Base-by-base conservation (phyloP, 2,888 invertebrate genomes). In the Eupithecia vulgata region DNA sequence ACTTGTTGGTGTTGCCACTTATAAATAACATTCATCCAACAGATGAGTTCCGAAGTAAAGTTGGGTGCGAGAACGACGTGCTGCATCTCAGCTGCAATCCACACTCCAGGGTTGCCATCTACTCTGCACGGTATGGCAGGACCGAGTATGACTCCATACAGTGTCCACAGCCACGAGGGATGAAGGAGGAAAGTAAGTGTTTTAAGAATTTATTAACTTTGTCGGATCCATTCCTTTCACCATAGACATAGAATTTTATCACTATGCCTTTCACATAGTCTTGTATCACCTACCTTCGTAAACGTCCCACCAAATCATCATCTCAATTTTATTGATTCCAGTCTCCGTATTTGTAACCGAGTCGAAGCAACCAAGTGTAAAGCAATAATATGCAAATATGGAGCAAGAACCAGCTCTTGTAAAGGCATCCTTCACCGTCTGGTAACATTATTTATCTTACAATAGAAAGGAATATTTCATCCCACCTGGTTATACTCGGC, bases 31-130 rank as follows among this genome's bases (percentile, higher is more conserved):
- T 62, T 17, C 57, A 12, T 64, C 66, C 71, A 52, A 84, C 96
- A 99, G 99, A 98, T 91, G 98, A 98, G 90, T 99, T 99, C 93
- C 96, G 98, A 78, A 98, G 98, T 90, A 97, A 98, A 95, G 97
- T 98, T 85, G 98, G 98, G 79, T 99, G 99, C 92, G 97, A 98
- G 90, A 98, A 98, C 88, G 97, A 98, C 85, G 96, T 97, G 83
- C 96, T 99, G 85, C 97, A 97, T 87, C 95, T 99, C 86, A 96
- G 97, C 87, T 99, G 99, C 93, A 96, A 97, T 92, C 97, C 97
- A 67, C 97, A 97, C 89, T 97, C 97, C 15, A 95, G 98, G 85
- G 97, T 99, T 70, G 98, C 98, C 71, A 97, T 99, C 86, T 98
- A 98, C 94, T 98, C 98, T 62, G 98, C 99, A 52, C 97, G 97